phyloP scores from a whole-genome alignment of 2,797 vertebrate species.

The Schizothorax lantsangensis region DNA sequence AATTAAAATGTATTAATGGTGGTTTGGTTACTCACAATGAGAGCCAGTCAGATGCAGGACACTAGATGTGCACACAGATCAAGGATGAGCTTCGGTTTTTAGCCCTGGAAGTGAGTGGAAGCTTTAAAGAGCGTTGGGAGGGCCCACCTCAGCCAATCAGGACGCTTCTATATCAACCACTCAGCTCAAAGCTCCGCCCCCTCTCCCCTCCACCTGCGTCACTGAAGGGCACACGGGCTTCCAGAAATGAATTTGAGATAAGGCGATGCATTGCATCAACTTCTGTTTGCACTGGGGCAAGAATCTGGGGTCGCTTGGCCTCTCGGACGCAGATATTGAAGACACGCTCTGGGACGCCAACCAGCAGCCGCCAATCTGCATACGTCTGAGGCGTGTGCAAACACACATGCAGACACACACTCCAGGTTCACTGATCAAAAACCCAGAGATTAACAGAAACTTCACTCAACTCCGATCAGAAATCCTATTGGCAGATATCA shows the following conservation, averaged over 20 bases:
- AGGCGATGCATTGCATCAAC: slow-evolving; percentile 54
- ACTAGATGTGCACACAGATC: slow-evolving; percentile 28
- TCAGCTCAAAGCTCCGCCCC: background rate
- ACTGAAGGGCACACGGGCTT: slow-evolving; percentile 44
- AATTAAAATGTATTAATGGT: background rate
- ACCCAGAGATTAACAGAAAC: background rate
- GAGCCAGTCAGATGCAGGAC: background rate
- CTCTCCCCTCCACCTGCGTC: slow-evolving; percentile 55
- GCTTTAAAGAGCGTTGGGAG: slow-evolving; percentile 77
- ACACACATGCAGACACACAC: slow-evolving; percentile 1
- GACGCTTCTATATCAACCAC: background rate
- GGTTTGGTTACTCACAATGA: slow-evolving; percentile 37
- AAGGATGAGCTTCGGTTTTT: slow-evolving; percentile 58
- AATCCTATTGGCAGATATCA: background rate
- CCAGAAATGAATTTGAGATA: slow-evolving; percentile 55
- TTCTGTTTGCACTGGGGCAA: slow-evolving; percentile 57
- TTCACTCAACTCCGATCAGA: background rate
- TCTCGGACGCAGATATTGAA: background rate
- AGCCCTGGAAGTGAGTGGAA: slow-evolving; percentile 70
- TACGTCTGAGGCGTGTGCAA: background rate
- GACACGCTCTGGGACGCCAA: slow-evolving; percentile 14
- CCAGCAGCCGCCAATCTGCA: slow-evolving; percentile 31
- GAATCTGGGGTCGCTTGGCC: slow-evolving; percentile 11
- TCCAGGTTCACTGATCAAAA: background rate
- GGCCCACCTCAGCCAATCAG: slow-evolving; percentile 74